These are phyloP conservation scores for Cyclophora albipunctata DNA, from an alignment of 2,888 invertebrate species.

Conservation along the genomic window DNA sequence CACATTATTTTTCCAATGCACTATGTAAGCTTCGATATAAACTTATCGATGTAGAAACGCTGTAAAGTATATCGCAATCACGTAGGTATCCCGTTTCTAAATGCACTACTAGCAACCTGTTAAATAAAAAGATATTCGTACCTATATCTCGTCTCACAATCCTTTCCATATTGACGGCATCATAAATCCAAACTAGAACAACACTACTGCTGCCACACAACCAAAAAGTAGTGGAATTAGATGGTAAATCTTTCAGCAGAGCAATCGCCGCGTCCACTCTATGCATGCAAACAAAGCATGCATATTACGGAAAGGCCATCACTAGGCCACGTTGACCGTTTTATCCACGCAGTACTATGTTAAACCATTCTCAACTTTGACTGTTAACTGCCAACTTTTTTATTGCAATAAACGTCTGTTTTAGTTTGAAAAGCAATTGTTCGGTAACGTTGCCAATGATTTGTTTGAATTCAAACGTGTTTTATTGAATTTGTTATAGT, in stretches of 20 bases:
- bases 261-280: background rate
- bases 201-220: background rate
- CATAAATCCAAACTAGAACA: too few relatives aligned
- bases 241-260: background rate
- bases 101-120: too few relatives aligned
- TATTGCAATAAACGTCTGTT: slow-evolving; percentile 14
- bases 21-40: too few relatives aligned
- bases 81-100: too few relatives aligned
- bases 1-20: too few relatives aligned
- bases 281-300: background rate
- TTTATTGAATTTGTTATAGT: background rate
- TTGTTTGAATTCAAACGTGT: background rate
- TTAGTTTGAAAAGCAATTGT: slow-evolving; percentile 11
- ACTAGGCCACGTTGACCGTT: slow-evolving; percentile 6
- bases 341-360: slow-evolving; percentile 2
- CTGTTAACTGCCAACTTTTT: slow-evolving; percentile 12
- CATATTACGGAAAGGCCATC: background rate
- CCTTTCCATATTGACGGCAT: too few relatives aligned
- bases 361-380: slow-evolving; percentile 9
- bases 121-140: too few relatives aligned
- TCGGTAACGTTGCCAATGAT: slow-evolving; percentile 3
- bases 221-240: background rate
- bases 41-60: too few relatives aligned
- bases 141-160: too few relatives aligned
- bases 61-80: too few relatives aligned